These are phyloP conservation scores for Anguilla megastoma DNA, from an alignment of 2,797 vertebrate genomes.

Conservation along the genomic window DNA sequence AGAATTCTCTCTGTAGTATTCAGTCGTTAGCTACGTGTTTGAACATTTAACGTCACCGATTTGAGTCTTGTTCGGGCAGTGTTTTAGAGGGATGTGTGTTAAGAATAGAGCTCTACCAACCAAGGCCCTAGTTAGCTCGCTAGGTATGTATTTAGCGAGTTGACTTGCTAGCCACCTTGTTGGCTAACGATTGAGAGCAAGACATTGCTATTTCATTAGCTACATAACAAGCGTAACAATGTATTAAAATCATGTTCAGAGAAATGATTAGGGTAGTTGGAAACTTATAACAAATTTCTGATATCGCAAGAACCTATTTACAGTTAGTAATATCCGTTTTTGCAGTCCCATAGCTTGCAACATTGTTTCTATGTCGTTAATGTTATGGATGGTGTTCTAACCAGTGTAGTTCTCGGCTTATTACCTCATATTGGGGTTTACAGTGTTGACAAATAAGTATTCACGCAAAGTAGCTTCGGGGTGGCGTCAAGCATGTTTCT, in stretches of 20 bases:
- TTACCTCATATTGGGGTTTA: not conserved
- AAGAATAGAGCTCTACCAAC: not conserved
- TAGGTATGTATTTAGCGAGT: constrained; percentile 2
- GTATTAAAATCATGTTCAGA: not conserved
- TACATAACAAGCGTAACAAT: not conserved
- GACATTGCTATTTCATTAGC: not conserved
- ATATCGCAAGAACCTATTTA: not conserved
- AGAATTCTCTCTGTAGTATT: not conserved
- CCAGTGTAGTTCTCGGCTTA: not conserved
- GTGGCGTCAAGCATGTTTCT: not conserved
- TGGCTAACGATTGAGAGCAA: not conserved
- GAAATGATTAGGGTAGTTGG: not conserved
- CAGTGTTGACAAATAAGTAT: not conserved
- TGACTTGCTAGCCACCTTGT: constrained; percentile 1
- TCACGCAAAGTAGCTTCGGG: not conserved
- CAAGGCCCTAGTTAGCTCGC: constrained; percentile 1
- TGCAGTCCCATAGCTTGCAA: not conserved
- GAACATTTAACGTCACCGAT: not conserved
- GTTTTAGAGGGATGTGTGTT: constrained; percentile 55
- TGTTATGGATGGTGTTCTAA: not conserved
- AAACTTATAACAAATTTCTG: not conserved
- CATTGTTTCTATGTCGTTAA: not conserved
- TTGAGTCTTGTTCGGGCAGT: constrained; percentile 56
- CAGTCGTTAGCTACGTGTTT: not conserved
- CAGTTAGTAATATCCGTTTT: not conserved